Base-by-base conservation (phyloP, 2,888 invertebrate genomes). In the Drosophila ezoana region DNA sequence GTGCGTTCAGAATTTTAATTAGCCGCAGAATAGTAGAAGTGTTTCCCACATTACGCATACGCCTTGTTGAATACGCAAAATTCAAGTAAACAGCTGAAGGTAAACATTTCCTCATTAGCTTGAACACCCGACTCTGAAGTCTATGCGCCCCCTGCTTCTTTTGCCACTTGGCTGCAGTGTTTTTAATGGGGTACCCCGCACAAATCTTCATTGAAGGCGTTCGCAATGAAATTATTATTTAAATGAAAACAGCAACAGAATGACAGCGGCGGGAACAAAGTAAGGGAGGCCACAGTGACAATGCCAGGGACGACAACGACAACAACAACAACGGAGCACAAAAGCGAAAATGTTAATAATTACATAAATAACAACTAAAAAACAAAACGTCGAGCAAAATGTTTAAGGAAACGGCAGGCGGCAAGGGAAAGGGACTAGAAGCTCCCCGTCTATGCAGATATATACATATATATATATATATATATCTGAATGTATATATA, bases 161-260 rank as follows among this genome's bases (percentile, higher is more conserved):
- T 41, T 23, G 20, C n/a, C 6, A 43, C 38, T 52, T 32, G 40
- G 66, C 51, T 62, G 47, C 35, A 58, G 49, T 44, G 49, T 54
- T 51, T 64, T 64, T 54, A 56, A 52, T 32, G 53, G 65, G 37
- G 40, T 40, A 28, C 43, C 40, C 67, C 67, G 44, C 72, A 59
- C 44, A 74, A 75, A 63, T 65, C 60, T 61, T 59, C 69, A 62
- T 58, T 61, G 72, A 72, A 81, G 85, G 79, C 89, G 76, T 76
- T 86, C 62, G 76, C 88, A 87, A 89, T 87, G 86, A 90, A 89
- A 90, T 89, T 89, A 89, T 89, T 86, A 86, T 83, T 89, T 81
- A 87, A 89, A 86, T 82, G 83, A 88, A 89, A 85, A 82, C 72
- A 88, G 79, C 79, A 79, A 61, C 61, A 75, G 66, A 65, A 70